Conservation (phyloP, 2,888 invertebrate species). For the Acronicta aceris region DNA sequence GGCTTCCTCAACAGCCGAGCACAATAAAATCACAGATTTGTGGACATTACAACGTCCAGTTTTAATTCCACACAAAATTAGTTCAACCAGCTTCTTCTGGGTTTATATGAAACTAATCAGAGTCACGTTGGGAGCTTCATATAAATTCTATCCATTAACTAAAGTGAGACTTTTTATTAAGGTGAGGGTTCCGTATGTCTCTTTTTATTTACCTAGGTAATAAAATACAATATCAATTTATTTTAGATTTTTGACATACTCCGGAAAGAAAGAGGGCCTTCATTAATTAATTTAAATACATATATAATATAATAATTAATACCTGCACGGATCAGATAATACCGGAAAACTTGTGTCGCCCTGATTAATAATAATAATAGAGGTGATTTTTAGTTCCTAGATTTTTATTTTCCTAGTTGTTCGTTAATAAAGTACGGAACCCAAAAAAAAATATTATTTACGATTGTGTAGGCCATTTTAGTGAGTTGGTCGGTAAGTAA, state of each 20-base stretch:
- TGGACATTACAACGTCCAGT: conserved; percentile 72
- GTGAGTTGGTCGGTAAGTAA: conserved; percentile 50
- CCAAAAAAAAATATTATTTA: conserved; percentile 52
- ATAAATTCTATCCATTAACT: conserved; percentile 72
- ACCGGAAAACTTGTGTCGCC: too few species aligned
- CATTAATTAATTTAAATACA: too few species aligned
- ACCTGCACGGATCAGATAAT: too few species aligned
- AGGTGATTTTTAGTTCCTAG: too few species aligned
- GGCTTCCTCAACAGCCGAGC: conserved; percentile 80
- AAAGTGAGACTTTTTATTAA: conserved; percentile 26
- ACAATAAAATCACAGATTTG: conserved; percentile 81
- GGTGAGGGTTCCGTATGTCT: conserved; percentile 32
- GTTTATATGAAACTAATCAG: conserved; percentile 76
- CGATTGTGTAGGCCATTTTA: conserved; percentile 61
- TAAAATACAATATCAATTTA: background rate
- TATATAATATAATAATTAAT: too few species aligned
- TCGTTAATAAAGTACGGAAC: too few species aligned
- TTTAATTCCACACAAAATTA: conserved; percentile 79
- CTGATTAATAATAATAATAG: too few species aligned
- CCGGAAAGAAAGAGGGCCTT: background rate
- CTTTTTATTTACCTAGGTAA: background rate
- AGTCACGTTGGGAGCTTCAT: conserved; percentile 71
- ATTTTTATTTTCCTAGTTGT: too few species aligned
- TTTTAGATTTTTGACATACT: background rate
- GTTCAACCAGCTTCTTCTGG: conserved; percentile 72